Percentiles rank a stretch among this genome's conserved stretches.
phyloP scores from a whole-genome alignment of 2,113 vertebrate genomes.

The Sylvilagus bachmani region DNA sequence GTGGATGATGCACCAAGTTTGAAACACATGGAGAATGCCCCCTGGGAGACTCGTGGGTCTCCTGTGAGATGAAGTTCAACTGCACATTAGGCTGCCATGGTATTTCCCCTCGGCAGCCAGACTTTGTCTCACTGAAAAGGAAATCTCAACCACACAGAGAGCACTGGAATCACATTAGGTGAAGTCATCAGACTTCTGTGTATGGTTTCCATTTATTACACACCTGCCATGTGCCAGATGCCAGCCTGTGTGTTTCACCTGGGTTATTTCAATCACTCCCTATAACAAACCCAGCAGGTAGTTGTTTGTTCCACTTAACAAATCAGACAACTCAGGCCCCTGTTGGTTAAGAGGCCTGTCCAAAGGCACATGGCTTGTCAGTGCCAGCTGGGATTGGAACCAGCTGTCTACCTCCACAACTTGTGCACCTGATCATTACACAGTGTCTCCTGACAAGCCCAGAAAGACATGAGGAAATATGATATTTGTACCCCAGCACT shows the following conservation, averaged over 20 bases:
- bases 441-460: background rate
- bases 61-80: slow-evolving; percentile 69
- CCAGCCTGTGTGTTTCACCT: background rate
- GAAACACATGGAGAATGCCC: slow-evolving; percentile 79
- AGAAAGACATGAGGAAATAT: background rate
- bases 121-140: slow-evolving; percentile 49
- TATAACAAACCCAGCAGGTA: background rate
- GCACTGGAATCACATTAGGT: background rate
- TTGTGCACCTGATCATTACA: background rate
- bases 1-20: slow-evolving; percentile 78
- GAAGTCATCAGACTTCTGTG: slow-evolving; percentile 25
- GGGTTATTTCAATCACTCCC: slow-evolving; percentile 8
- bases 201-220: slow-evolving; percentile 15
- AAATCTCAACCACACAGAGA: slow-evolving; percentile 58
- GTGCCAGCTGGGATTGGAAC: background rate
- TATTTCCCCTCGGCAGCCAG: slow-evolving; percentile 37
- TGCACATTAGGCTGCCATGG: slow-evolving; percentile 21
- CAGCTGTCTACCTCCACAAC: background rate
- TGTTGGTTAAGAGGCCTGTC: background rate
- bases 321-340: background rate
- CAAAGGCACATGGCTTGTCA: background rate
- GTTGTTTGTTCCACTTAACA: background rate
- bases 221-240: background rate
- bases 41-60: slow-evolving; percentile 70
- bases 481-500: background rate